Conservation (phyloP, 2,113 vertebrate genomes). For the Vidua chalybeata region DNA sequence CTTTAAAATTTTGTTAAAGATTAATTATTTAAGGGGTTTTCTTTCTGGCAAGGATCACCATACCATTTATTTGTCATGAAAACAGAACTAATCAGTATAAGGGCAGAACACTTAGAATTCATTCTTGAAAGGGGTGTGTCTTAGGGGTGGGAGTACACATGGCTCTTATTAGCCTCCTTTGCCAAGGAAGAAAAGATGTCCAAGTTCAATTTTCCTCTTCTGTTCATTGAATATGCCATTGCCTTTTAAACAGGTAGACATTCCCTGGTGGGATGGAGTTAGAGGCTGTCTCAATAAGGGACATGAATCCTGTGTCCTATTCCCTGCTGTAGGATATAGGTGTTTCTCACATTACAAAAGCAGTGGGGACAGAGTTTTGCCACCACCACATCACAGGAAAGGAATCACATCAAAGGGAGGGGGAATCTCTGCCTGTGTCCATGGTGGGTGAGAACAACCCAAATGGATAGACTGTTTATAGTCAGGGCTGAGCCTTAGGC, state of each 20-base stretch:
- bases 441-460: not conserved
- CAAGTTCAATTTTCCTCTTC: not conserved
- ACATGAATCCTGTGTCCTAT: not conserved
- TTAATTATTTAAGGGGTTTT: not conserved
- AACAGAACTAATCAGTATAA: not conserved
- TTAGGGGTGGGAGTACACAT: not conserved
- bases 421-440: not conserved
- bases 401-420: not conserved
- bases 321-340: not conserved
- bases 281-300: not conserved
- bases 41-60: not conserved
- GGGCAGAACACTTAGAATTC: not conserved
- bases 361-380: not conserved
- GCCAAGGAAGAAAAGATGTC: not conserved
- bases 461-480: not conserved
- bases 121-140: not conserved
- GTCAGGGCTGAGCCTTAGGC: not conserved
- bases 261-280: not conserved
- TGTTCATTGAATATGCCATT: not conserved
- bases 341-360: not conserved
- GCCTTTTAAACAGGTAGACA: not conserved
- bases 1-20: constrained; percentile 30
- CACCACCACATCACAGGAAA: not conserved
- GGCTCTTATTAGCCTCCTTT: not conserved
- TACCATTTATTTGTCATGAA: not conserved